Evolutionary conservation across 2,797 vertebrate genomes (phyloP), one percentile per base, ranked within the genome.

Genomic region (Siniperca scherzeri): DNA sequence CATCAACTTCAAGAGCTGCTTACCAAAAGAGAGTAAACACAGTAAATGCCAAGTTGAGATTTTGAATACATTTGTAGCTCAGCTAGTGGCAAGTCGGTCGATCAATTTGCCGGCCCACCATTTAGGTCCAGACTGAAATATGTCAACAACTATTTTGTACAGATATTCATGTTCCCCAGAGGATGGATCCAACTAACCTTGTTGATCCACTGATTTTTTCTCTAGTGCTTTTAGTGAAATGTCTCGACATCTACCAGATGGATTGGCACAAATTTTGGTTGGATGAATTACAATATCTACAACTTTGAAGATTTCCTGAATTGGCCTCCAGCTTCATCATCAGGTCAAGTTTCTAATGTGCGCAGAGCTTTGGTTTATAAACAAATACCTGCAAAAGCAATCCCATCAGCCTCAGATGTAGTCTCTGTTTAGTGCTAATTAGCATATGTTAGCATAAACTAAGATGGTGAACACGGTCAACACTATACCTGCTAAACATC

Each of bases 21-120:
- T 25, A 30, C 48, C 14, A 64, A 77, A 74, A 48, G 14, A 50
- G 14, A 52, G 42, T 40, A 56, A 84, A 80, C 16, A 74, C 33
- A 44, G 2, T 8, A 50, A 82, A 68, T 36, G 36, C 64, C 21
- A 62, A 66, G n/a, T 22, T 74, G 38, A 81, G 44, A 71, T 57
- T 62, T 71, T 46, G 5, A 40, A 66, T 19, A 42, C 33, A n/a
- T 33, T 64, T 55, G 38, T 25, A 78, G 11, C 7, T 33, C 57
- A 14, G 42, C 14, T 62, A 30, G 27, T 14, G 11, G 25, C 5
- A 33, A 62, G 17, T 36, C 1, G 5, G 6, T 52, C 27, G 9
- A 50, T 21, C 48, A 21, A 21, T 50, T 50, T 19, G 17, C 8
- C 7, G 2, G 3, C 33, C 16, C 59, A 50, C 3, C n/a, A 46